Percentiles rank a stretch among this genome's conserved stretches.
phyloP scores from a whole-genome alignment of 2,888 invertebrate species.

The Oxytorus armatus region DNA sequence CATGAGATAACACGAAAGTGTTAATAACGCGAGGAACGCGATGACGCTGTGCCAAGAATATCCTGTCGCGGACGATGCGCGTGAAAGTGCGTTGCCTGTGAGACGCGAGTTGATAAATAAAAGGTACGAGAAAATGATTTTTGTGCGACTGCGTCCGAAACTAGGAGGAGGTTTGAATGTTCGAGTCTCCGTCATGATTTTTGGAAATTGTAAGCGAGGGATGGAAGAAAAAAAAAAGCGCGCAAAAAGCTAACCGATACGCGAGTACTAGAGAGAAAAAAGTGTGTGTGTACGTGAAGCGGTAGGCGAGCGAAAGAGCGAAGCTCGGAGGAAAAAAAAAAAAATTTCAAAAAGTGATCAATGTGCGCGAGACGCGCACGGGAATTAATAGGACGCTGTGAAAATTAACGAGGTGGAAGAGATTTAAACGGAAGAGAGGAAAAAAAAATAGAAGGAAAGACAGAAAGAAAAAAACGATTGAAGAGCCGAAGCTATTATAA shows the following conservation, averaged over 20 bases:
- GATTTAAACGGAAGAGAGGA: conserved; percentile 11
- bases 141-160: conserved; percentile 64
- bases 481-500: background rate
- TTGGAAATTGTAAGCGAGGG: too few species aligned
- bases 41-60: conserved; percentile 65
- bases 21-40: conserved; percentile 40
- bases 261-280: background rate
- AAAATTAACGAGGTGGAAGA: background rate
- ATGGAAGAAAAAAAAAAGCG: conserved; percentile 6
- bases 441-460: conserved; percentile 18
- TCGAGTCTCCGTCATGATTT: too few species aligned
- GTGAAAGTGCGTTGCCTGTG: conserved; percentile 57
- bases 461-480: conserved; percentile 19
- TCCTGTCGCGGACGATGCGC: conserved; percentile 62
- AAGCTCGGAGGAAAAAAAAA: conserved; percentile 34
- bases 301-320: conserved; percentile 18
- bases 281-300: conserved; percentile 26
- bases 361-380: background rate
- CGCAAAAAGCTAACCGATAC: background rate
- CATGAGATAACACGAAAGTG: background rate
- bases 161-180: too few species aligned
- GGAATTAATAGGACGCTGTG: too few species aligned
- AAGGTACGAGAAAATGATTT: conserved; percentile 30
- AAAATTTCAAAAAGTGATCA: conserved; percentile 7
- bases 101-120: conserved; percentile 12